phyloP scores from a whole-genome alignment of 2,888 invertebrate genomes.

The Synergus umbraculus region DNA sequence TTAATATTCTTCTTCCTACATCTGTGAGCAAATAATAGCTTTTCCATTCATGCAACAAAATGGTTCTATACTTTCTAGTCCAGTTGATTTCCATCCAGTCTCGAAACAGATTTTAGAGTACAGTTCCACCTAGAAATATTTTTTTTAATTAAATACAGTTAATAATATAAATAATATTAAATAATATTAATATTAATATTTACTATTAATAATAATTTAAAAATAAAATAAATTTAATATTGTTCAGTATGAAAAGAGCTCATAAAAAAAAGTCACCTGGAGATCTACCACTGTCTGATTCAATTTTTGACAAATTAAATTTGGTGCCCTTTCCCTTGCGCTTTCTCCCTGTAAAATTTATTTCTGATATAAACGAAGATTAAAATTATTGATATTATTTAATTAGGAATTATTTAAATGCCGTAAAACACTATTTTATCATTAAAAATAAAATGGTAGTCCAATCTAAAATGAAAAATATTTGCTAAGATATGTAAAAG shows the following conservation, averaged over 20 bases:
- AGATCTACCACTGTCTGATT: neutral
- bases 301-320: neutral
- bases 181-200: too few relatives aligned
- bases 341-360: neutral
- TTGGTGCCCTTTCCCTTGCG: neutral
- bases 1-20: neutral
- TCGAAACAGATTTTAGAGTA: neutral
- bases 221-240: neutral
- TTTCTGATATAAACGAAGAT: neutral
- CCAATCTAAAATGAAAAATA: too few relatives aligned
- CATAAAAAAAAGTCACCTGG: neutral
- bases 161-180: too few relatives aligned
- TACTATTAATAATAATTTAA: neutral
- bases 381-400: neutral
- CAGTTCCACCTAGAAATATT: neutral
- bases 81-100: neutral
- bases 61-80: neutral
- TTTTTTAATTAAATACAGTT: neutral
- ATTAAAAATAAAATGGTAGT: too few relatives aligned
- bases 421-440: too few relatives aligned
- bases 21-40: neutral
- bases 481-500: too few relatives aligned
- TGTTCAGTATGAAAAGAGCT: neutral
- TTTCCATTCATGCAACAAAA: neutral
- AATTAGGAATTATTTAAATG: too few relatives aligned